These are phyloP conservation scores for Gymnarchus niloticus DNA, from an alignment of 2,113 vertebrate species.

Conservation along the genomic window DNA sequence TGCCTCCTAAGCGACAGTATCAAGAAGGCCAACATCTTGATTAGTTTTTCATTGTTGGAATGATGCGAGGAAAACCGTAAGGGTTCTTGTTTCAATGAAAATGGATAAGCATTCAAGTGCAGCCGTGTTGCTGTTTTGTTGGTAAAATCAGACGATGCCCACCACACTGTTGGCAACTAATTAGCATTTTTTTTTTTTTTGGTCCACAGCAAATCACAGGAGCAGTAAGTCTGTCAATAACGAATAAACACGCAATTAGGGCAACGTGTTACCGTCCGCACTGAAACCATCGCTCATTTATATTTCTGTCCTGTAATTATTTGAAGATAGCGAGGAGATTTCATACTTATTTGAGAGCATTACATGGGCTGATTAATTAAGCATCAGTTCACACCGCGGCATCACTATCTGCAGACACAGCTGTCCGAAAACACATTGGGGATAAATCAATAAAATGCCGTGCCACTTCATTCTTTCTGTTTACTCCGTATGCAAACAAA, in stretches of 20 bases:
- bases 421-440: slow-evolving; percentile 39
- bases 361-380: slow-evolving; percentile 29
- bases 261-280: slow-evolving; percentile 18
- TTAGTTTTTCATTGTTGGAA: neutral
- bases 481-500: slow-evolving; percentile 33
- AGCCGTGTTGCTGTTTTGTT: neutral
- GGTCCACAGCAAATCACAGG: neutral
- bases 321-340: slow-evolving; percentile 30
- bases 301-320: slow-evolving; percentile 27
- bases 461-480: slow-evolving; percentile 18
- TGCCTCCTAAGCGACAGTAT: neutral
- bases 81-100: neutral
- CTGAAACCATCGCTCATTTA: slow-evolving; percentile 13
- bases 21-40: slow-evolving; percentile 8
- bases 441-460: slow-evolving; percentile 35
- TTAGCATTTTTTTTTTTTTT: neutral
- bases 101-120: neutral
- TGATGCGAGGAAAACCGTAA: neutral
- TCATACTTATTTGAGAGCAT: slow-evolving; percentile 34
- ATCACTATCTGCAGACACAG: slow-evolving; percentile 40
- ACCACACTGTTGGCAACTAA: neutral
- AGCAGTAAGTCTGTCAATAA: neutral
- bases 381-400: slow-evolving; percentile 12
- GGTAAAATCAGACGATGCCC: neutral
- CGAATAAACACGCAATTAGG: neutral